These are phyloP conservation scores for Heteromurus nitidus DNA, from an alignment of 2,888 invertebrate genomes.

Conservation along the genomic window DNA sequence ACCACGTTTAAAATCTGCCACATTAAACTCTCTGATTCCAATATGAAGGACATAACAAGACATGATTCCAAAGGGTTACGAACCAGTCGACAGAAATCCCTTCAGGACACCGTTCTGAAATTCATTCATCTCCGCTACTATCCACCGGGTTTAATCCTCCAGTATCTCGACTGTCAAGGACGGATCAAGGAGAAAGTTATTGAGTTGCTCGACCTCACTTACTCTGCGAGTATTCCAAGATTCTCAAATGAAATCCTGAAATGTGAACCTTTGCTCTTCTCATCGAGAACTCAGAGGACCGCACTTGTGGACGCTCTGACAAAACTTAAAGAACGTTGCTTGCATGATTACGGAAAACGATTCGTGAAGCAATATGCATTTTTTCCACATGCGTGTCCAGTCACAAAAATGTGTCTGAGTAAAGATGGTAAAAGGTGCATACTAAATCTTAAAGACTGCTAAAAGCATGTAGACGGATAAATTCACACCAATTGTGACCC, in stretches of 20 bases:
- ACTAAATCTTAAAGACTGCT: background rate
- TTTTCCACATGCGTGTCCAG: constrained; percentile 82
- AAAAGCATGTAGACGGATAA: background rate
- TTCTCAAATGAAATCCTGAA: constrained; percentile 78
- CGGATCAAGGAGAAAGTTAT: constrained; percentile 80
- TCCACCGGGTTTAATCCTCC: constrained; percentile 82
- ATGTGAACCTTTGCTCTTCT: constrained; percentile 78
- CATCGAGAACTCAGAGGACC: constrained; percentile 78
- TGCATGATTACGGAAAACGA: constrained; percentile 80
- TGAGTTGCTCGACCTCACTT: constrained; percentile 79
- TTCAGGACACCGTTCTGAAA: constrained; percentile 79
- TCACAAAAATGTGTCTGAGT: constrained; percentile 85
- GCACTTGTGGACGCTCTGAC: constrained; percentile 80
- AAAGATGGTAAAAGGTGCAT: constrained; percentile 80
- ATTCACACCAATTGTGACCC: background rate
- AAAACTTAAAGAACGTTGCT: constrained; percentile 81
- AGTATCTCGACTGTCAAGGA: constrained; percentile 79
- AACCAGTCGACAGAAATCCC: constrained; percentile 25
- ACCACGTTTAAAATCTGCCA: too few species aligned
- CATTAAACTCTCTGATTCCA: too few species aligned
- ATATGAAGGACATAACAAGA: constrained; percentile 30
- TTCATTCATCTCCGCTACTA: constrained; percentile 84
- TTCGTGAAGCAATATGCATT: constrained; percentile 83
- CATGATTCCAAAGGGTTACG: background rate
- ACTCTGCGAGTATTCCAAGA: constrained; percentile 77